Conservation (phyloP, 2,888 invertebrate genomes). For the Orthonevra nobilis region DNA sequence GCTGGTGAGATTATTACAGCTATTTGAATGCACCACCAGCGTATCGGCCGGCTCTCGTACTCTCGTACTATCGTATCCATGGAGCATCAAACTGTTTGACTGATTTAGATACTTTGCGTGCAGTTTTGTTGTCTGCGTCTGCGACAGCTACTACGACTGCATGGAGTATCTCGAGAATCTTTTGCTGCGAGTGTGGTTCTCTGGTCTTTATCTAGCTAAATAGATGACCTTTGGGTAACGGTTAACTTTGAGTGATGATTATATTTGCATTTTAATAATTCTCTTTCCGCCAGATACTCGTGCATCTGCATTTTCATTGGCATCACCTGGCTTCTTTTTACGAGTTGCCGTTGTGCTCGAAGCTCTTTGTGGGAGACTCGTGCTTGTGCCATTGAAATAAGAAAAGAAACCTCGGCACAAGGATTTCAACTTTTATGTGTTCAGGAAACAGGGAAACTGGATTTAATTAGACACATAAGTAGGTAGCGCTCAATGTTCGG, state of each 20-base stretch:
- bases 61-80: slow-evolving; percentile 20
- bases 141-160: slow-evolving; percentile 25
- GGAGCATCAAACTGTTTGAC: slow-evolving; percentile 62
- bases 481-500: slow-evolving; percentile 60
- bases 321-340: background rate
- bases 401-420: background rate
- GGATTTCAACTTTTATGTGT: slow-evolving; percentile 27
- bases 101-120: slow-evolving; percentile 62
- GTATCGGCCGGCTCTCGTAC: background rate
- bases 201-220: slow-evolving; percentile 53
- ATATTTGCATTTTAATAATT: slow-evolving; percentile 65
- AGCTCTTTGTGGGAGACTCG: slow-evolving; percentile 21
- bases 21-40: slow-evolving; percentile 49
- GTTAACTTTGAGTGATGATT: slow-evolving; percentile 66
- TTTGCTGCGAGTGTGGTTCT: no score
- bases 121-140: slow-evolving; percentile 33
- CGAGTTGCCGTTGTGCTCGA: no score
- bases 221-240: slow-evolving; percentile 67
- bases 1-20: slow-evolving; percentile 68
- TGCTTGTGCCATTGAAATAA: slow-evolving; percentile 36
- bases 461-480: slow-evolving; percentile 68
- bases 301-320: background rate
- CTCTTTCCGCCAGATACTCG: background rate
- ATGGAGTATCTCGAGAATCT: no score
- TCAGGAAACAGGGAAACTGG: slow-evolving; percentile 37